Evolutionary conservation across 1,140 invertebrate genomes (phyloP).

Genomic region (Andrena cerasifolii): DNA sequence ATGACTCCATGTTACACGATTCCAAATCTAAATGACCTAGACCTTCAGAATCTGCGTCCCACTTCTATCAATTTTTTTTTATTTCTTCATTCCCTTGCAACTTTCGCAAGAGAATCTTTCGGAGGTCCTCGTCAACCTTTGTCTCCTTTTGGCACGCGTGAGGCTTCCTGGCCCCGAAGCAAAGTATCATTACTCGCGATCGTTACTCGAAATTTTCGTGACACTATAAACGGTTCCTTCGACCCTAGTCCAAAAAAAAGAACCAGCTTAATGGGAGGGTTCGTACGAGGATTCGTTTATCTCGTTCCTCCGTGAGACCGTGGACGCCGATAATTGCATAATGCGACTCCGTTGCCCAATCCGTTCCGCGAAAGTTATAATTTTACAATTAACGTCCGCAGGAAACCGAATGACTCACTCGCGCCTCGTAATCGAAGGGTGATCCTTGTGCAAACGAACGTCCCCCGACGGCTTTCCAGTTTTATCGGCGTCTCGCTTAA

Average conservation of each 20-base stretch:
- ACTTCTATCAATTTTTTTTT: too few relatives aligned
- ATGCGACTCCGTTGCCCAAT: constrained; percentile 40
- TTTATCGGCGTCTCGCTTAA: not conserved
- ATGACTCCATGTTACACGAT: too few relatives aligned
- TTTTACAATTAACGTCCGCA: constrained; percentile 45
- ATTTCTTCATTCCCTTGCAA: too few relatives aligned
- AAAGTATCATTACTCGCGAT: not conserved
- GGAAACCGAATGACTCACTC: constrained; percentile 57
- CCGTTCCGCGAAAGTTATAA: constrained; percentile 53
- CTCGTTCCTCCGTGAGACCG: not conserved
- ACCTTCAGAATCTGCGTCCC: too few relatives aligned
- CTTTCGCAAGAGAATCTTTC: too few relatives aligned
- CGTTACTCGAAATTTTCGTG: not conserved
- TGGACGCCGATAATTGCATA: constrained; percentile 23
- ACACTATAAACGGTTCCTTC: not conserved
- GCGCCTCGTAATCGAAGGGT: not conserved
- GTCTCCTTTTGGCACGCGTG: too few relatives aligned
- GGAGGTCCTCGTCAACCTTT: too few relatives aligned
- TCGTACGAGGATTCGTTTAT: not conserved
- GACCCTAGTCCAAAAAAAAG: not conserved
- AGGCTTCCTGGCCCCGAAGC: too few relatives aligned
- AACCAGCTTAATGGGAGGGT: not conserved
- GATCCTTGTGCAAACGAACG: constrained; percentile 5
- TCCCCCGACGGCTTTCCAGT: not conserved
- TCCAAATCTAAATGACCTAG: too few relatives aligned